Evolutionary conservation across 2,113 vertebrate species (phyloP).

Genomic region (Phaetusa simplex): DNA sequence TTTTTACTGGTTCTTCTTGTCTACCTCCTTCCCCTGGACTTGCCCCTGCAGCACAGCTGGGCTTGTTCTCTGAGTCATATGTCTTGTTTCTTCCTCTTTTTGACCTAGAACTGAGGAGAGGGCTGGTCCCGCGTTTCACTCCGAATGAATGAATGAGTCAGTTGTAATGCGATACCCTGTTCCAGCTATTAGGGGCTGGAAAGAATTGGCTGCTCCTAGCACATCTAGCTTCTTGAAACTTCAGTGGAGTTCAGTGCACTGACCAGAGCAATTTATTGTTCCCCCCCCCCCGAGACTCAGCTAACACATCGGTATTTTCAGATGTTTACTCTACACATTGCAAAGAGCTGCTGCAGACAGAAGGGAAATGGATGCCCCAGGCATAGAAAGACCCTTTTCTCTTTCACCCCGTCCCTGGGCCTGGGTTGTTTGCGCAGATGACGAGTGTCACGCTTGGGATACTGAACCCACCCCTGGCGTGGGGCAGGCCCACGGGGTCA

Average conservation of each 20-base stretch:
- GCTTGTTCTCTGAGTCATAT: background rate
- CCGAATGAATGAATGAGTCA: background rate
- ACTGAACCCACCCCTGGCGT: background rate
- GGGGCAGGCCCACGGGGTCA: rapidly evolving
- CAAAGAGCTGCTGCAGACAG: background rate
- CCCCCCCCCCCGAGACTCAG: background rate
- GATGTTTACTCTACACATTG: background rate
- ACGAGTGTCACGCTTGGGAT: rapidly evolving
- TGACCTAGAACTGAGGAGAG: background rate
- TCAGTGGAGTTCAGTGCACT: background rate
- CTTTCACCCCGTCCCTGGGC: background rate
- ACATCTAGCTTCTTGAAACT: background rate
- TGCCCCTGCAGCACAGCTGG: background rate
- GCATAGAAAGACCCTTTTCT: background rate
- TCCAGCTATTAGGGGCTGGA: background rate
- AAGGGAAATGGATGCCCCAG: background rate
- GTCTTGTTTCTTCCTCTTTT: background rate
- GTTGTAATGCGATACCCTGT: background rate
- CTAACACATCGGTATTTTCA: background rate
- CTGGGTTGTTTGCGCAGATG: background rate
- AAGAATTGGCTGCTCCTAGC: background rate
- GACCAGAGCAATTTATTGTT: background rate
- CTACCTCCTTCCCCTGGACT: background rate
- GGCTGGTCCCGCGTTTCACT: background rate
- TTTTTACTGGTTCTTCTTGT: background rate